A percentile compares a stretch with the other conserved stretches of the same genome.
Conservation (phyloP, 2,797 vertebrate genomes). For the Melanitta fusca region DNA sequence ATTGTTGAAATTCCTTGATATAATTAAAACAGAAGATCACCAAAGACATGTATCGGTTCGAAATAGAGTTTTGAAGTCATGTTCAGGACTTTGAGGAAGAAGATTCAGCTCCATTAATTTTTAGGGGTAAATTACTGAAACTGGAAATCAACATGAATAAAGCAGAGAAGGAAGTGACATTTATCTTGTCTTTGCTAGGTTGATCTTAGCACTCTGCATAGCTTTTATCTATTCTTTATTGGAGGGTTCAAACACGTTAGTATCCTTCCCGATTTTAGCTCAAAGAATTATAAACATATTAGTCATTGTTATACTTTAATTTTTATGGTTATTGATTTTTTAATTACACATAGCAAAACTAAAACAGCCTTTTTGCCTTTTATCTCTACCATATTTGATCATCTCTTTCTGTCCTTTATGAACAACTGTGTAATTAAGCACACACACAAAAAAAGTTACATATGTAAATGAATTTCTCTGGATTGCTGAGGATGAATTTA, state of each 20-base stretch:
- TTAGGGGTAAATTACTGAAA: background rate
- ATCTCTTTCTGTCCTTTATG: background rate
- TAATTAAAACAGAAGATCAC: background rate
- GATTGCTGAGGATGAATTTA: background rate
- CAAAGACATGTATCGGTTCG: background rate
- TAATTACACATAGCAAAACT: background rate
- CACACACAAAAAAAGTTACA: background rate
- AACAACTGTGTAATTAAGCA: background rate
- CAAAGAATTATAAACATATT: background rate
- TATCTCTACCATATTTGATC: rapidly evolving
- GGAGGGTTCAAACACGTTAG: rapidly evolving
- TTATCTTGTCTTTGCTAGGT: background rate
- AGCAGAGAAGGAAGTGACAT: background rate
- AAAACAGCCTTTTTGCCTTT: background rate
- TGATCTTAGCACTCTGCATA: background rate
- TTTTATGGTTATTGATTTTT: background rate
- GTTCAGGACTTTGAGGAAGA: rapidly evolving
- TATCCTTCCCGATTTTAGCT: background rate
- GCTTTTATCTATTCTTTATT: background rate
- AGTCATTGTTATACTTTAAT: background rate
- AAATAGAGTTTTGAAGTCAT: background rate
- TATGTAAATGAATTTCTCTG: background rate
- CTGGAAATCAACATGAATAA: background rate
- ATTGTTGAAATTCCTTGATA: background rate
- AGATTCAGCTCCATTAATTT: background rate